Evolutionary conservation across 64 coral and sea anemone genomes (phyloP).

Genomic region (Montipora cactus): DNA sequence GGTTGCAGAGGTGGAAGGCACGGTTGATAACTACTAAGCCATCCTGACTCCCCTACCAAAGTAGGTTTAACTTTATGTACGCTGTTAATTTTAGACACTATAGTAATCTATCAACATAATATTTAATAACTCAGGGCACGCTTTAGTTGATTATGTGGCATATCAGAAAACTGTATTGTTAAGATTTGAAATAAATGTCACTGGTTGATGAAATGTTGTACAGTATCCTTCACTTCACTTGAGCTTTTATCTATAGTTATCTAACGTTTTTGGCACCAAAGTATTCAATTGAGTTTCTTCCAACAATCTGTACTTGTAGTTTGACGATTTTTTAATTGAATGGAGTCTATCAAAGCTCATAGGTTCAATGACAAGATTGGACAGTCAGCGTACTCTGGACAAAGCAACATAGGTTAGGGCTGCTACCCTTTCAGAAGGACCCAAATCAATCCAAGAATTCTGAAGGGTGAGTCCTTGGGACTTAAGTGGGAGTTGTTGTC

Average conservation of each 20-base stretch:
- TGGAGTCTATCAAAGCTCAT: conserved; percentile 3
- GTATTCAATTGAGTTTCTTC: not conserved
- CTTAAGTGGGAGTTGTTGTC: conserved; percentile 46
- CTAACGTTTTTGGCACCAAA: not conserved
- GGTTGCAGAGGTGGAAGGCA: too few relatives aligned
- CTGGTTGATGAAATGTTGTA: too few relatives aligned
- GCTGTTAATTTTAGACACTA: too few relatives aligned
- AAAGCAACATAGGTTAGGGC: not conserved
- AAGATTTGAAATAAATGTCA: too few relatives aligned
- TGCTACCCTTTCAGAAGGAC: not conserved
- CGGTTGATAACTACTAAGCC: too few relatives aligned
- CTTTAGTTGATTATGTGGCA: too few relatives aligned
- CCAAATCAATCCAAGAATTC: not conserved
- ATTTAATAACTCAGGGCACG: too few relatives aligned
- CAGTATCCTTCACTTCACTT: too few relatives aligned
- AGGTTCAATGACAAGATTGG: conserved; percentile 8
- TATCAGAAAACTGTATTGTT: too few relatives aligned
- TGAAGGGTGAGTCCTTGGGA: conserved; percentile 49
- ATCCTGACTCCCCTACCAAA: too few relatives aligned
- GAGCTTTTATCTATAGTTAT: not conserved
- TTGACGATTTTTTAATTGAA: not conserved
- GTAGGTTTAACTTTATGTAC: too few relatives aligned
- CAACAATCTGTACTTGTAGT: not conserved
- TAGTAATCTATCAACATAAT: too few relatives aligned
- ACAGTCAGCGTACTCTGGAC: not conserved